These are phyloP conservation scores for Heteromormyrus szaboi DNA, from an alignment of 2,797 vertebrate genomes.

Conservation along the genomic window DNA sequence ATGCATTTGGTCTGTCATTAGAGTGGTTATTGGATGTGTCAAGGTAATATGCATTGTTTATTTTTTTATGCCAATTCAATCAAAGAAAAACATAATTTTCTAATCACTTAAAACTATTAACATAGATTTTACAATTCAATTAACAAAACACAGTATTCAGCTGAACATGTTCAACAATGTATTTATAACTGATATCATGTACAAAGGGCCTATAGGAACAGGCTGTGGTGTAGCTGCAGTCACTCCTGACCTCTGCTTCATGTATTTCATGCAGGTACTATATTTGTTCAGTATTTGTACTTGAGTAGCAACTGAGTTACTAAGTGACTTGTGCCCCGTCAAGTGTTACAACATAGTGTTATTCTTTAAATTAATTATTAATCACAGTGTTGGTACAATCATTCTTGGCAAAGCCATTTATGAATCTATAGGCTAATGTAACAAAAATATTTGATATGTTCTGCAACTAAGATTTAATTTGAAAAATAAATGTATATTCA, in stretches of 20 bases:
- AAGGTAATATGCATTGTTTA: slow-evolving; percentile 15
- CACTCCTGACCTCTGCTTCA: neutral
- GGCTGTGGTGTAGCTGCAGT: neutral
- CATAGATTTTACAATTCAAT: neutral
- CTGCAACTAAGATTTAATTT: neutral
- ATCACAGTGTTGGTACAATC: neutral
- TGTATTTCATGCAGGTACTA: neutral
- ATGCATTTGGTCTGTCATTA: neutral
- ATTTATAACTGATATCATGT: neutral
- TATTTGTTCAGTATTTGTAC: neutral
- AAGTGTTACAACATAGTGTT: neutral
- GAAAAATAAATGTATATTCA: neutral
- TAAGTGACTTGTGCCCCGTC: neutral
- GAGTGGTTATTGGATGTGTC: neutral
- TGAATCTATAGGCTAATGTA: neutral
- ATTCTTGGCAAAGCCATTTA: neutral
- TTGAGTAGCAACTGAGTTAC: neutral
- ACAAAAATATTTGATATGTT: neutral
- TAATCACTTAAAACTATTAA: neutral
- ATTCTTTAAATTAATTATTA: neutral
- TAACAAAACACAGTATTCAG: neutral
- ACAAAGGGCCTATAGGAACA: neutral
- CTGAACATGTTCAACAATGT: neutral
- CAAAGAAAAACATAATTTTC: neutral
- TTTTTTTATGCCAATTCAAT: neutral